These are phyloP conservation scores for Delia radicum DNA, from an alignment of 1,140 invertebrate species.

Conservation along the genomic window DNA sequence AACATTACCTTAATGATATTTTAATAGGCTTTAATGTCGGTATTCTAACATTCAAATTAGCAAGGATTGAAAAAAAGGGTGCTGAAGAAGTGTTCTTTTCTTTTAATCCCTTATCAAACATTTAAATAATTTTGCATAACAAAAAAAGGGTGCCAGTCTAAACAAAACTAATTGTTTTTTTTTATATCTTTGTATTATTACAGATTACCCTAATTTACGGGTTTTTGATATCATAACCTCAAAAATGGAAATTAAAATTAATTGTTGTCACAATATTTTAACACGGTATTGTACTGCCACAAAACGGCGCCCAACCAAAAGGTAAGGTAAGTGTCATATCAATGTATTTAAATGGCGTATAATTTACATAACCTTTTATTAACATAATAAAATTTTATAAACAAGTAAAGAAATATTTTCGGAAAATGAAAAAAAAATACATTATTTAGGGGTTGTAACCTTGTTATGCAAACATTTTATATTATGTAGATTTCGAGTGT, in stretches of 20 bases:
- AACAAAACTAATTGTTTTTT: neutral
- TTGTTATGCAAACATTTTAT: neutral
- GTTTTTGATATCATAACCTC: neutral
- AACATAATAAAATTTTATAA: neutral
- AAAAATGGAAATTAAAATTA: neutral
- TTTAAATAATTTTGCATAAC: conserved; percentile 1
- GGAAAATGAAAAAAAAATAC: neutral
- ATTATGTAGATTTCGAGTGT: neutral
- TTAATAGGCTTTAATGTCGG: neutral
- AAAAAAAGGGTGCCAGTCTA: neutral
- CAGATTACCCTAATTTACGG: no score
- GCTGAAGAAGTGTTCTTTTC: neutral
- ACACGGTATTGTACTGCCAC: neutral
- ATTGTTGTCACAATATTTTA: conserved; percentile 25
- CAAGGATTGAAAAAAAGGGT: neutral
- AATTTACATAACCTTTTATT: conserved; percentile 31
- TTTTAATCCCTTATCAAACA: neutral
- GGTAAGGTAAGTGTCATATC: conserved; percentile 13
- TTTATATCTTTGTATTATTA: neutral
- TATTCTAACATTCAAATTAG: neutral
- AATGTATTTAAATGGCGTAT: conserved; percentile 21
- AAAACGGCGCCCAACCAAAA: neutral
- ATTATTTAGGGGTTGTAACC: conserved; percentile 19
- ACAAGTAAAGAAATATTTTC: conserved; percentile 1
- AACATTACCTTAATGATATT: neutral